Evolutionary conservation across 2,888 invertebrate species (phyloP), one percentile per base, ranked within the genome.

Genomic region (Mimachlamys varia): DNA sequence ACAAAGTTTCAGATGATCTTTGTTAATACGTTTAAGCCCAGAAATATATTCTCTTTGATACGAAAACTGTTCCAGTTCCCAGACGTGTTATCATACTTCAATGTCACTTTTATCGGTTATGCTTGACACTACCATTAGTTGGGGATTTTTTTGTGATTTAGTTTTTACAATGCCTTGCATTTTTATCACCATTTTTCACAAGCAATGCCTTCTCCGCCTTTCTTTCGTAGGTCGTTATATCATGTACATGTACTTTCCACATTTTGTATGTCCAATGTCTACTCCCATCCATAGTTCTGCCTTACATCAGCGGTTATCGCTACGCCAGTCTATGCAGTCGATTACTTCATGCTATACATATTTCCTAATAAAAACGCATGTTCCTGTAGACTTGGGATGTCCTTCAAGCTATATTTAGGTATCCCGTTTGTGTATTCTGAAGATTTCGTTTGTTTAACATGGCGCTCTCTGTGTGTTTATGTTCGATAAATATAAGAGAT

Each of bases 371-470:
- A 53, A n/a, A 53, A 53, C 15, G 15, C 44, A 44, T 3, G 44
- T 62, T 33, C 7, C 5, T 76, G 76, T 76, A 33, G 12, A 76
- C 76, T 76, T 76, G 76, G 10, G 27, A 76, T 76, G 33, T 33
- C 33, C 76, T 33, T 76, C 33, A 33, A 33, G 4, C 76, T 76
- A 76, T 33, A 76, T 76, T 33, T 76, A 76, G 27, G 10, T 76
- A 27, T 76, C 22, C 1, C 22, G n/a, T 58, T 22, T 58, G n/a
- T 58, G 19, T 58, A 7, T 27, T 76, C 44, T 10, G 33, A 3
- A 76, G 76, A 76, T 76, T 33, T 33, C 17, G 76, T 33, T 76
- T 76, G 76, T 76, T 76, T 33, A 76, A 76, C 76, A 76, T 76
- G 33, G 76, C 27, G 33, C 12, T 76, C 76, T 76, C 5, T 76